phyloP scores from a whole-genome alignment of 2,888 invertebrate genomes.

The Drosophila cracens region DNA sequence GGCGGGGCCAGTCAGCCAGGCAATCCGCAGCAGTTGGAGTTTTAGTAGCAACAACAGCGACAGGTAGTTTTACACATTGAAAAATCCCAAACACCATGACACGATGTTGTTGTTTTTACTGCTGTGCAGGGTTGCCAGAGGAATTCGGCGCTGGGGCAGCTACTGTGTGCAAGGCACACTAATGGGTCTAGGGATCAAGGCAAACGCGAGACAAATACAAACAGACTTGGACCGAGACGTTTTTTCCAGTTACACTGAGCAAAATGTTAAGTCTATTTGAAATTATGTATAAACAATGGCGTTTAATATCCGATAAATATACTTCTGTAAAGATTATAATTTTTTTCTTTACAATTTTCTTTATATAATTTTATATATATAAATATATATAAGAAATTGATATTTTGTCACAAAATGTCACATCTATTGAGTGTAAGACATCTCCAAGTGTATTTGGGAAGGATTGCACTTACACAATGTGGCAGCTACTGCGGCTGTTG shows the following conservation, averaged over 20 bases:
- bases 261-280: background rate
- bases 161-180: constrained; percentile 62
- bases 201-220: constrained; percentile 75
- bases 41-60: constrained; percentile 71
- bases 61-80: constrained; percentile 80
- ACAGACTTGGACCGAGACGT: constrained; percentile 58
- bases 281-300: background rate
- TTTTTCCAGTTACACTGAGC: constrained; percentile 47
- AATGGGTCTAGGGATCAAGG: constrained; percentile 80
- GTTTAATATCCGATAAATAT: background rate
- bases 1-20: constrained; percentile 40
- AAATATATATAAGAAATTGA: background rate
- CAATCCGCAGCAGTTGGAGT: constrained; percentile 35
- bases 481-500: constrained; percentile 29
- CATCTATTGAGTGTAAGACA: background rate
- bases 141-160: constrained; percentile 40
- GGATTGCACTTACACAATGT: constrained; percentile 44
- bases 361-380: background rate
- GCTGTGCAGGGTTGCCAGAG: constrained; percentile 34
- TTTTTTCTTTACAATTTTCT: background rate
- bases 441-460: constrained; percentile 38
- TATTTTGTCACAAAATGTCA: background rate
- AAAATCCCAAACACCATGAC: constrained; percentile 79
- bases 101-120: constrained; percentile 40
- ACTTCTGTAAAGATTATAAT: background rate